phyloP scores from a whole-genome alignment of 2,113 vertebrate species.

The Ammodytes dubius region DNA sequence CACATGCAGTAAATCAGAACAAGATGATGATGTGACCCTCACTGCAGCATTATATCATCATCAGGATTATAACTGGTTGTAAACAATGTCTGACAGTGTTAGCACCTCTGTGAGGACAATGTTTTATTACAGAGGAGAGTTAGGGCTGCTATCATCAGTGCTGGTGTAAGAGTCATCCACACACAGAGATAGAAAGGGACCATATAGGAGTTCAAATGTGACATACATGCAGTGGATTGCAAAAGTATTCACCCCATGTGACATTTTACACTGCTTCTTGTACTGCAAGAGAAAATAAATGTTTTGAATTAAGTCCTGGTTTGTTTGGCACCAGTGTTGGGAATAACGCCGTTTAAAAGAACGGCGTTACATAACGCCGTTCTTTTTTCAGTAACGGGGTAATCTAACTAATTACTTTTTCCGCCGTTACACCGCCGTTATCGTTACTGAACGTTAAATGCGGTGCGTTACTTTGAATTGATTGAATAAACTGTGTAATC shows the following conservation, averaged over 20 bases:
- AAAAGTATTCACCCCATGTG: background rate
- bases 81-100: background rate
- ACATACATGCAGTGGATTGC: background rate
- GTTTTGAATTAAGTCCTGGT: no score
- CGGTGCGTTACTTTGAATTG: no score
- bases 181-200: slow-evolving; percentile 18
- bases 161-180: background rate
- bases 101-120: background rate
- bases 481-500: no score
- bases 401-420: no score
- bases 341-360: no score
- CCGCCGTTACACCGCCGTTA: no score
- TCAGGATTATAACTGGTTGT: background rate
- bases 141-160: background rate
- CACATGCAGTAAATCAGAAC: background rate
- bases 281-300: background rate
- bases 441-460: no score
- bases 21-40: background rate
- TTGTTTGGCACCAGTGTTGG: background rate
- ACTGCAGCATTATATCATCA: background rate
- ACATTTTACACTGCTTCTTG: background rate
- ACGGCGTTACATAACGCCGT: no score
- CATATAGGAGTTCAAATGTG: slow-evolving; percentile 38
- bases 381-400: no score
- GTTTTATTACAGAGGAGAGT: background rate